These are phyloP conservation scores for Sternotherus odoratus DNA, from an alignment of 2,797 vertebrate genomes.

Conservation along the genomic window DNA sequence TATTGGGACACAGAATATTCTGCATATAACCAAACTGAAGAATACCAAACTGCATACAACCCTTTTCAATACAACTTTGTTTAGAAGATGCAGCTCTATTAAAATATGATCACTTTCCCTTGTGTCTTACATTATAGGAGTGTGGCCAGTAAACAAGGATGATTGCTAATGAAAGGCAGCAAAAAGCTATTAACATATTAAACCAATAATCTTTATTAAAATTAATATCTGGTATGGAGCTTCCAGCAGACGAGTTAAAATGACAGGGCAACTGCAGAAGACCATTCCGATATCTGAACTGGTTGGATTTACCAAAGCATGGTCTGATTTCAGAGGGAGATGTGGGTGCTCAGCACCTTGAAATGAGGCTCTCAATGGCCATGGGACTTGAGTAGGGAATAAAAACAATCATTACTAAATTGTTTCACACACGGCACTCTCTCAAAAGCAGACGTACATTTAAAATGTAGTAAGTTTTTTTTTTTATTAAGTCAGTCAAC, in stretches of 20 bases:
- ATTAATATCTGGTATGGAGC: not conserved
- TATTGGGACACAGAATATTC: not conserved
- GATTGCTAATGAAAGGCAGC: not conserved
- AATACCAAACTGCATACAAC: not conserved
- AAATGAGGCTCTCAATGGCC: accelerated
- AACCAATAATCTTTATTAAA: not conserved
- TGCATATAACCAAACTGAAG: not conserved
- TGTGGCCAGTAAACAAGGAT: not conserved
- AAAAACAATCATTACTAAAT: not conserved
- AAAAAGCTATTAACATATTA: not conserved
- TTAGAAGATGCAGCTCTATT: not conserved
- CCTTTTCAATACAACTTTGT: not conserved
- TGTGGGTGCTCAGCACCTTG: not conserved
- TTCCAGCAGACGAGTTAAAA: not conserved
- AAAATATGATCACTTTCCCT: not conserved
- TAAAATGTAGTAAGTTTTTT: not conserved
- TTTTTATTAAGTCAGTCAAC: not conserved
- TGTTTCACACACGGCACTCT: not conserved
- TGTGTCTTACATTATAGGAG: not conserved
- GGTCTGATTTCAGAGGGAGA: not conserved
- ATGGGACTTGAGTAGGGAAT: not conserved
- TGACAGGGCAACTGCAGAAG: not conserved
- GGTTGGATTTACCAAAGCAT: not conserved
- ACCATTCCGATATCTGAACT: not conserved
- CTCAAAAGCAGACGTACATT: not conserved